A percentile compares a stretch with the other conserved stretches of the same genome.
Conservation (phyloP, 2,888 invertebrate genomes). For the Romanomermis culicivorax region DNA sequence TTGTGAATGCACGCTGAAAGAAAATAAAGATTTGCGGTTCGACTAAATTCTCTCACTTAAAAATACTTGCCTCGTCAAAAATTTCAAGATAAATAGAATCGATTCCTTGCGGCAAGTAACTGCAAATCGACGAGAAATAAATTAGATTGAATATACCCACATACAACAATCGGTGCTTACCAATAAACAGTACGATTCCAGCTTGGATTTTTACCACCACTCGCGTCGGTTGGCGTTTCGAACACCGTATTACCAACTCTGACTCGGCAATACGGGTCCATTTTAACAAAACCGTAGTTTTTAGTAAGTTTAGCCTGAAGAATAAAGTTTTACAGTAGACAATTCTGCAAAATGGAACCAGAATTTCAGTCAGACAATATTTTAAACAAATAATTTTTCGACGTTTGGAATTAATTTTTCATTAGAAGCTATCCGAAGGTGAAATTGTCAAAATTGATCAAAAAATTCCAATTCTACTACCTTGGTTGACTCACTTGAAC, state of each 20-base stretch:
- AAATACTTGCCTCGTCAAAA: constrained; percentile 52
- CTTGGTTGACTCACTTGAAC: constrained; percentile 11
- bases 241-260: constrained; percentile 79
- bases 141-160: no score
- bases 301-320: constrained; percentile 65
- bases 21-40: not conserved
- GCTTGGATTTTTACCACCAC: constrained; percentile 76
- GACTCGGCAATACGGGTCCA: constrained; percentile 85
- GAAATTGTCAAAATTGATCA: no score
- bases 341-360: not conserved
- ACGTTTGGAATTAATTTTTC: no score
- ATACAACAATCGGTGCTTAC: no score
- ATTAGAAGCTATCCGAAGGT: no score
- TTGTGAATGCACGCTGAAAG: constrained; percentile 58
- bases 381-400: no score
- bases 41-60: no score
- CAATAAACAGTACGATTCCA: constrained; percentile 89
- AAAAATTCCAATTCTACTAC: no score
- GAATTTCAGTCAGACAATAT: not conserved
- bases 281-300: constrained; percentile 78
- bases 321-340: no score
- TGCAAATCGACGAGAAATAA: no score
- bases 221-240: constrained; percentile 80
- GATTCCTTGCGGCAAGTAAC: constrained; percentile 65
- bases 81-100: constrained; percentile 72